phyloP scores from a whole-genome alignment of 1,140 invertebrate genomes.

The Sminthurinus signatus region DNA sequence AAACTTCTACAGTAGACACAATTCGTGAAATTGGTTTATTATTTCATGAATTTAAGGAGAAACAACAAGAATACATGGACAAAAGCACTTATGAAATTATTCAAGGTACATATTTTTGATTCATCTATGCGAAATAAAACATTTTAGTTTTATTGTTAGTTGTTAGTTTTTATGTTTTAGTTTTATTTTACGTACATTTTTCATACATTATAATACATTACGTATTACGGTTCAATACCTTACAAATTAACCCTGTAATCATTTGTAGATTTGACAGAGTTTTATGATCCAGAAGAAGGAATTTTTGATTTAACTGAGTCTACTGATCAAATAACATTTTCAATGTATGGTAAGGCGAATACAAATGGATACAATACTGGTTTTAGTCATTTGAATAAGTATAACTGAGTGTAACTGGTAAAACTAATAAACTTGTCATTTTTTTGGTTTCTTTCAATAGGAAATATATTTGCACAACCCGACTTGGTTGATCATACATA shows the following conservation, averaged over 20 bases:
- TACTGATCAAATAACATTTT: constrained; percentile 26
- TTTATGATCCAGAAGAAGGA: constrained; percentile 35
- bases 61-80: constrained; percentile 25
- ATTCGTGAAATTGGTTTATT: constrained; percentile 22
- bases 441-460: not conserved
- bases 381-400: no score
- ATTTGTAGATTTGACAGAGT: constrained; percentile 24
- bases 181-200: not conserved
- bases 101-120: constrained; percentile 4
- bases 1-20: constrained; percentile 14
- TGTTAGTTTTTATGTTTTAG: not conserved
- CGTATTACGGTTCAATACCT: not conserved
- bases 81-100: constrained; percentile 22
- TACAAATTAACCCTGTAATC: no score
- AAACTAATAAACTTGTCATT: not conserved
- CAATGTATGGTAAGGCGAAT: constrained; percentile 34
- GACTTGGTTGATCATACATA: constrained; percentile 28
- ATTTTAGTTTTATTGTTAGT: not conserved
- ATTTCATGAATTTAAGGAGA: constrained; percentile 31
- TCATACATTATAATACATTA: not conserved
- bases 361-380: no score
- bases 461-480: constrained; percentile 21
- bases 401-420: no score
- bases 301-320: constrained; percentile 23
- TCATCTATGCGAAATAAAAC: not conserved